A percentile compares a stretch with the other conserved stretches of the same genome.
These are phyloP conservation scores for Knipowitschia caucasica DNA, from an alignment of 2,797 vertebrate genomes.

Conservation along the genomic window DNA sequence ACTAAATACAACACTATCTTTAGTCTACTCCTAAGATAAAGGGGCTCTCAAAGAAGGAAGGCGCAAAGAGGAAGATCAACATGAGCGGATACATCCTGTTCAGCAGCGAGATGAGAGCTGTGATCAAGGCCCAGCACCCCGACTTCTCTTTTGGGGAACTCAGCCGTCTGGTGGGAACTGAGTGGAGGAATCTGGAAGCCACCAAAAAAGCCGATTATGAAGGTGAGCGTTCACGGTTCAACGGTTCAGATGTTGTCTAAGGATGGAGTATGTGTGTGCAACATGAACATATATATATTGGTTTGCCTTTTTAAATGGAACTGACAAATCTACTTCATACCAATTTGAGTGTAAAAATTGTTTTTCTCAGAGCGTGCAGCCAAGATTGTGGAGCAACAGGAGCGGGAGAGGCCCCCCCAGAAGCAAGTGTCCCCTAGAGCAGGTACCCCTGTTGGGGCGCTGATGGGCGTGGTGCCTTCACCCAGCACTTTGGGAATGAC, in stretches of 20 bases:
- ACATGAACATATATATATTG: too few relatives aligned
- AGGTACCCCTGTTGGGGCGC: conserved; percentile 95
- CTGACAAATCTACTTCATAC: background rate
- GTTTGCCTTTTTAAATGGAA: too few relatives aligned
- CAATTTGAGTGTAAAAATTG: background rate
- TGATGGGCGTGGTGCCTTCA: conserved; percentile 97
- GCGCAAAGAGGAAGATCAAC: conserved; percentile 98
- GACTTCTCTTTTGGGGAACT: conserved; percentile 98
- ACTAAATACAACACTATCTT: background rate
- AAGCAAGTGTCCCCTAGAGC: conserved; percentile 94
- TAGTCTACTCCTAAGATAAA: conserved; percentile 95
- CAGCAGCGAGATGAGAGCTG: conserved; percentile 98
- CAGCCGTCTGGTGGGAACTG: conserved; percentile 96
- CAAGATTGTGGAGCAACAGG: conserved; percentile 98
- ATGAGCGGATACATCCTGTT: conserved; percentile 99
- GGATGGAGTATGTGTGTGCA: too few relatives aligned
- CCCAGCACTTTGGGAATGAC: conserved; percentile 99
- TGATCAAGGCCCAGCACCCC: conserved; percentile 96
- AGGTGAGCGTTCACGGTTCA: conserved; percentile 78
- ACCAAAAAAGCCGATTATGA: conserved; percentile 97
- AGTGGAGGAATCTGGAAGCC: conserved; percentile 96
- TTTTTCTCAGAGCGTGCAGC: conserved; percentile 90
- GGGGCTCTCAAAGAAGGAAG: conserved; percentile 93
- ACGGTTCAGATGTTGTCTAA: background rate
- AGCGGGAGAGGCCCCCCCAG: conserved; percentile 92